A percentile compares a stretch with the other conserved stretches of the same genome.
Evolutionary conservation across 2,888 invertebrate genomes (phyloP).

Genomic region (Limnephilus rhombicus): DNA sequence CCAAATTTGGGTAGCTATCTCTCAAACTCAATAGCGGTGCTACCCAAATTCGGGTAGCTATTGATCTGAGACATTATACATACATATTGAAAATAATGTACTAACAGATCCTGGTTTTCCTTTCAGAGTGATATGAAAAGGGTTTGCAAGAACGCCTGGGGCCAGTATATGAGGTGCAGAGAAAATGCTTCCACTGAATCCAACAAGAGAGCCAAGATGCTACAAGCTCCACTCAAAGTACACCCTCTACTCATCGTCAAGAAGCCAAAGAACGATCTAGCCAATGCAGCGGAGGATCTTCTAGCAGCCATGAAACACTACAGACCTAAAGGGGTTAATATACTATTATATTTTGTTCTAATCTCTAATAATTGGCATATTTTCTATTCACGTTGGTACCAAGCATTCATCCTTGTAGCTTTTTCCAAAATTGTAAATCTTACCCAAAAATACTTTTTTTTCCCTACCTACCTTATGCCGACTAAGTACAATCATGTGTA

Average conservation of each 20-base stretch:
- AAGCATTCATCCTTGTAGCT: too few relatives aligned
- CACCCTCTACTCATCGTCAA: slow-evolving; percentile 81
- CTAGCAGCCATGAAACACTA: slow-evolving; percentile 83
- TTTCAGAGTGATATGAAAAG: slow-evolving; percentile 81
- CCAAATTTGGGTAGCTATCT: too few relatives aligned
- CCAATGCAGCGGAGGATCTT: slow-evolving; percentile 76
- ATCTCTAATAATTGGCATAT: neutral
- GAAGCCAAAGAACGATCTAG: slow-evolving; percentile 68
- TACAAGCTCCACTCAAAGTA: slow-evolving; percentile 78
- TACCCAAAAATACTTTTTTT: too few relatives aligned
- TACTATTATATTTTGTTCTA: neutral
- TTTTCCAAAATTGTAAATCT: too few relatives aligned
- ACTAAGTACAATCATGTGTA: too few relatives aligned
- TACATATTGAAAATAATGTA: neutral
- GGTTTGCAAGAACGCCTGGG: slow-evolving; percentile 92
- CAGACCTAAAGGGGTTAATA: slow-evolving; percentile 84
- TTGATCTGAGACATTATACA: neutral
- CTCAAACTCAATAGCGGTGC: too few relatives aligned
- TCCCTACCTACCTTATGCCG: too few relatives aligned
- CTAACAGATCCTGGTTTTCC: slow-evolving; percentile 53
- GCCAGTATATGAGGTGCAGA: slow-evolving; percentile 92
- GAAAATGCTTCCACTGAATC: slow-evolving; percentile 94
- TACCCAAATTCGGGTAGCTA: too few relatives aligned
- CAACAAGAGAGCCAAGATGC: slow-evolving; percentile 89
- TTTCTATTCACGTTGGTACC: neutral